These are phyloP conservation scores for Metridium senile DNA, from an alignment of 92 coral and sea anemone species.

Conservation along the genomic window DNA sequence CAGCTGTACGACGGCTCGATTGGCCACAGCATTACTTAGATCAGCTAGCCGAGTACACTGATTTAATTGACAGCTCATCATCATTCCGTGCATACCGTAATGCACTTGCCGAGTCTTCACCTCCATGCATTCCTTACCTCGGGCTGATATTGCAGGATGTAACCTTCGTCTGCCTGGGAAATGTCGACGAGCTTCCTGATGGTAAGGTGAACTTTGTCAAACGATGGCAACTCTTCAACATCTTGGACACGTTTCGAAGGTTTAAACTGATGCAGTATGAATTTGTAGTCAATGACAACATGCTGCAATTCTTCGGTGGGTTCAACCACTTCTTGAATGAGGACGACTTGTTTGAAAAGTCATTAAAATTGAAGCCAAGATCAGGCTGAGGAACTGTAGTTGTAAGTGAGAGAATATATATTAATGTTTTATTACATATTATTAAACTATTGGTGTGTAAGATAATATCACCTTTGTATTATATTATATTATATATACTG, in stretches of 20 bases:
- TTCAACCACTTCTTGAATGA: slow-evolving; percentile 89
- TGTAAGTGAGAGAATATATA: background rate
- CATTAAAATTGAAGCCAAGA: slow-evolving; percentile 87
- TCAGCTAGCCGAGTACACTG: slow-evolving; percentile 85
- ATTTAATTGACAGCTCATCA: slow-evolving; percentile 90
- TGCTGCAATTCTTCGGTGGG: slow-evolving; percentile 80
- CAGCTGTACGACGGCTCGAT: slow-evolving; percentile 92
- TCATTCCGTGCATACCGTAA: slow-evolving; percentile 93
- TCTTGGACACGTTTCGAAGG: slow-evolving; percentile 87
- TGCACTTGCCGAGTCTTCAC: slow-evolving; percentile 76
- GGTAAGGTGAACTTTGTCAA: slow-evolving; percentile 99
- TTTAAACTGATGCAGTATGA: slow-evolving; percentile 86
- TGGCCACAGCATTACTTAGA: slow-evolving; percentile 91
- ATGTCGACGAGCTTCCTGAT: slow-evolving; percentile 95
- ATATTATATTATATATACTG: slow-evolving; percentile 8
- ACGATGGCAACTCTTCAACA: slow-evolving; percentile 97
- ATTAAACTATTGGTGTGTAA: background rate
- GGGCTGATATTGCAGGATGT: slow-evolving; percentile 98
- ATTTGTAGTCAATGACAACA: slow-evolving; percentile 87
- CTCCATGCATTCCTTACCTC: slow-evolving; percentile 97
- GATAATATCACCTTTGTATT: background rate
- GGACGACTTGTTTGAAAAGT: slow-evolving; percentile 91
- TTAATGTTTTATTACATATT: background rate
- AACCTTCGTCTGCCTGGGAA: slow-evolving; percentile 95
- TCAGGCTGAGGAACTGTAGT: slow-evolving; percentile 34